Conservation (phyloP, 2,888 invertebrate genomes). For the Heliothis peltigera region DNA sequence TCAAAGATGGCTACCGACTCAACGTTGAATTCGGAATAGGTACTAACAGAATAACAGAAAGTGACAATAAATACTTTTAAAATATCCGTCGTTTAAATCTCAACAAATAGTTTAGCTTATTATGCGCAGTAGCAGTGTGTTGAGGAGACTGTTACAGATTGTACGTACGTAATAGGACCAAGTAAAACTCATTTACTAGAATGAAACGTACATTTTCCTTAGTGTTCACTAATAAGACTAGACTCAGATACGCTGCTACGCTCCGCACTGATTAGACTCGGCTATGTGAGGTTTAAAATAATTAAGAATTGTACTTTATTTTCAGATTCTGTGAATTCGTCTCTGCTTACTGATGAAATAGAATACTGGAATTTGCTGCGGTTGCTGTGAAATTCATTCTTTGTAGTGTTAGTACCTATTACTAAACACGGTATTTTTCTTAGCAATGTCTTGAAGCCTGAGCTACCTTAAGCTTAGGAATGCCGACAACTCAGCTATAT, state of each 20-base stretch:
- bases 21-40: not conserved
- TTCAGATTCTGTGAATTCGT: not conserved
- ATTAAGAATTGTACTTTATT: not conserved
- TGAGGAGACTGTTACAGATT: constrained; percentile 9
- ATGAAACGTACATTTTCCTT: constrained; percentile 13
- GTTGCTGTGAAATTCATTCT: constrained; percentile 1
- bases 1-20: not conserved
- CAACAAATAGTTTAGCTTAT: constrained; percentile 6
- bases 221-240: constrained; percentile 21
- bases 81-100: not conserved
- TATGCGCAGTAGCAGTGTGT: not conserved
- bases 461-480: no score
- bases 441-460: no score
- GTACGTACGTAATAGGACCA: constrained; percentile 13
- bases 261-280: constrained; percentile 15
- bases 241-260: constrained; percentile 16
- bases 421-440: no score
- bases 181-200: constrained; percentile 20
- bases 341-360: not conserved
- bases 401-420: no score
- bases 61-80: not conserved
- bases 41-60: no score
- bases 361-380: not conserved
- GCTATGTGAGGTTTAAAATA: not conserved
- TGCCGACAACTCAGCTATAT: no score